Conservation (phyloP, 1,140 invertebrate species). For the Euglossa dilemma region DNA sequence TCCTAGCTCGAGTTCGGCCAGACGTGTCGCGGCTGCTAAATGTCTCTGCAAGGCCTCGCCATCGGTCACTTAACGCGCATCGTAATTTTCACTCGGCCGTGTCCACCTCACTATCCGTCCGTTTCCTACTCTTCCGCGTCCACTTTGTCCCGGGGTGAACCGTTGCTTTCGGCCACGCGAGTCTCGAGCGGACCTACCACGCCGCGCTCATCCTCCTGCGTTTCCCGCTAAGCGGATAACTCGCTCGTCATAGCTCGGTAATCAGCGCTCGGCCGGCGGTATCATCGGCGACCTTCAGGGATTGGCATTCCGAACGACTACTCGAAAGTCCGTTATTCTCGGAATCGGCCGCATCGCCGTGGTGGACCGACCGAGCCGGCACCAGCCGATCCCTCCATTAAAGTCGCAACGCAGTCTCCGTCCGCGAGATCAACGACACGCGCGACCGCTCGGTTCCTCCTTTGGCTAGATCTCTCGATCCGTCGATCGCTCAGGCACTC, state of each 20-base stretch:
- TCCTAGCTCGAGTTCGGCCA: not conserved
- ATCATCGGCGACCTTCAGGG: constrained; percentile 15
- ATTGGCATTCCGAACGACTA: constrained; percentile 33
- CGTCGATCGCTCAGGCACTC: constrained; percentile 1
- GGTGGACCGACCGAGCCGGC: constrained; percentile 60
- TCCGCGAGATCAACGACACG: constrained; percentile 51
- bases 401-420: constrained; percentile 39
- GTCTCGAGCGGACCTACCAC: not conserved
- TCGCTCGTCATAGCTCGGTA: constrained; percentile 11
- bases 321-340: constrained; percentile 58
- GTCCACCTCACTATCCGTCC: not conserved
- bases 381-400: constrained; percentile 61
- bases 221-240: not conserved
- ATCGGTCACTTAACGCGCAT: constrained; percentile 3
- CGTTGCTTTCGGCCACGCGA: not conserved
- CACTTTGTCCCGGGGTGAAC: not conserved
- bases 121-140: not conserved
- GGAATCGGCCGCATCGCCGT: constrained; percentile 64
- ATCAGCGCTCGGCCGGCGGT: not conserved
- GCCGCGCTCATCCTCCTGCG: not conserved
- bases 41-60: not conserved
- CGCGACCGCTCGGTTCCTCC: constrained; percentile 35
- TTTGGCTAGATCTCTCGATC: too few species aligned
- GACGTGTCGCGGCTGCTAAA: not conserved
- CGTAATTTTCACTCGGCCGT: not conserved